A percentile compares a stretch with the other conserved stretches of the same genome.
Evolutionary conservation across 2,888 invertebrate genomes (phyloP).

Genomic region (Dexiosoma caninum): DNA sequence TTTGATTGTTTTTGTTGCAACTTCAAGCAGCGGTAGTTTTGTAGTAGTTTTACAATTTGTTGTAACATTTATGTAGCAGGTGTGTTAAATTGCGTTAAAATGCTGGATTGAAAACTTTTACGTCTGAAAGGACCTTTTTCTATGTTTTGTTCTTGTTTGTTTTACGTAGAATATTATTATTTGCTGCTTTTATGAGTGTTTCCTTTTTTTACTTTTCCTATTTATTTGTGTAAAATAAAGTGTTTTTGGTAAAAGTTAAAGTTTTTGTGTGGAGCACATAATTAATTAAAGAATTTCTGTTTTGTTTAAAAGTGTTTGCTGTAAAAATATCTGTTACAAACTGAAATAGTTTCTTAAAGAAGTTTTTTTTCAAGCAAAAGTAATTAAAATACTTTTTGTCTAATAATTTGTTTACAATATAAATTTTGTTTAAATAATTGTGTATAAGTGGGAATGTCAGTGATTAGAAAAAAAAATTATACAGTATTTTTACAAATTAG

Average conservation of each 20-base stretch:
- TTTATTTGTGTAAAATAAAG: slow-evolving; percentile 20
- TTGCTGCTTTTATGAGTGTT: slow-evolving; percentile 23
- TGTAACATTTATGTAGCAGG: slow-evolving; percentile 60
- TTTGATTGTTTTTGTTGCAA: slow-evolving; percentile 41
- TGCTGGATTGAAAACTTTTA: slow-evolving; percentile 53
- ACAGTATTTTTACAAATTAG: too few species aligned
- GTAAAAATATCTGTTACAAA: slow-evolving; percentile 26
- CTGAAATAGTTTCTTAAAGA: slow-evolving; percentile 34
- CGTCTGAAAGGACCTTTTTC: slow-evolving; percentile 14
- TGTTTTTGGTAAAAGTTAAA: slow-evolving; percentile 46
- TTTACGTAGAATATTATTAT: slow-evolving; percentile 10
- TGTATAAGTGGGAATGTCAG: too few species aligned
- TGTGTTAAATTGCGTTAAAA: slow-evolving; percentile 64
- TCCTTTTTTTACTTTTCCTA: background rate
- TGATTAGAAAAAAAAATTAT: too few species aligned
- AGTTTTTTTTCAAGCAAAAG: too few species aligned
- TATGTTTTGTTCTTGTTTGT: background rate
- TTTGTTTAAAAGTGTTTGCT: slow-evolving; percentile 21
- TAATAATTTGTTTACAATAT: too few species aligned
- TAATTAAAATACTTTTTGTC: too few species aligned
- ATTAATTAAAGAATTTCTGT: slow-evolving; percentile 34
- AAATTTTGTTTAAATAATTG: too few species aligned
- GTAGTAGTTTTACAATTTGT: slow-evolving; percentile 17
- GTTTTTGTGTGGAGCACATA: slow-evolving; percentile 18
- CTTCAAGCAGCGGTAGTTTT: slow-evolving; percentile 16